A percentile compares a stretch with the other conserved stretches of the same genome.
phyloP scores from a whole-genome alignment of 2,888 invertebrate genomes.

The Sipha maydis region DNA sequence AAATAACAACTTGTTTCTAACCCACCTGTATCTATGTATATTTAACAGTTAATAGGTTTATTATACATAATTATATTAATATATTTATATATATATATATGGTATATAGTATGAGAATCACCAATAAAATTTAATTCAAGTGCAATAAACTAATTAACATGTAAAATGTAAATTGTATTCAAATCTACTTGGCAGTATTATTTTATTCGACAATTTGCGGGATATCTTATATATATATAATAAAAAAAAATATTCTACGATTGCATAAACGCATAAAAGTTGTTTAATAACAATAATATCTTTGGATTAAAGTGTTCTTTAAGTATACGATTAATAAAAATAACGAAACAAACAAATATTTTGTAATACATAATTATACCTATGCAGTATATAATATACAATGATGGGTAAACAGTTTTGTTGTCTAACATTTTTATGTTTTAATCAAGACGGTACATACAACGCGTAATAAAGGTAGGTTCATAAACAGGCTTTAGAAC shows the following conservation, averaged over 20 bases:
- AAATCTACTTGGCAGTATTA: neutral
- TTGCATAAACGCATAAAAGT: neutral
- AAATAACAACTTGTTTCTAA: conserved; percentile 2
- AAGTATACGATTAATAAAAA: neutral
- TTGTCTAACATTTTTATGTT: no score
- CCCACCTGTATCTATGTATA: neutral
- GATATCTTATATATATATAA: neutral
- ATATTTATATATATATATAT: neutral
- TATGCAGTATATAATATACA: neutral
- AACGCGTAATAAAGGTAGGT: no score
- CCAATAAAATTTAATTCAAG: conserved; percentile 44
- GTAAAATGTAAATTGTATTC: conserved; percentile 38
- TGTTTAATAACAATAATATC: neutral
- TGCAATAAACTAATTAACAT: conserved; percentile 49
- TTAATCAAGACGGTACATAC: no score
- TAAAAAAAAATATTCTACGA: neutral
- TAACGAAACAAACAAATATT: neutral
- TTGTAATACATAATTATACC: neutral
- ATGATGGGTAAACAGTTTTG: neutral
- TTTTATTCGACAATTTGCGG: neutral
- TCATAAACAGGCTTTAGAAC: no score
- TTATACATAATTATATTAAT: conserved; percentile 46
- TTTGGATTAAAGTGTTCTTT: neutral
- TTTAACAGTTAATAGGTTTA: conserved; percentile 38
- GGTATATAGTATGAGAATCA: neutral